Evolutionary conservation across 2,888 invertebrate genomes (phyloP).

Genomic region (Trachelus iudaicus): DNA sequence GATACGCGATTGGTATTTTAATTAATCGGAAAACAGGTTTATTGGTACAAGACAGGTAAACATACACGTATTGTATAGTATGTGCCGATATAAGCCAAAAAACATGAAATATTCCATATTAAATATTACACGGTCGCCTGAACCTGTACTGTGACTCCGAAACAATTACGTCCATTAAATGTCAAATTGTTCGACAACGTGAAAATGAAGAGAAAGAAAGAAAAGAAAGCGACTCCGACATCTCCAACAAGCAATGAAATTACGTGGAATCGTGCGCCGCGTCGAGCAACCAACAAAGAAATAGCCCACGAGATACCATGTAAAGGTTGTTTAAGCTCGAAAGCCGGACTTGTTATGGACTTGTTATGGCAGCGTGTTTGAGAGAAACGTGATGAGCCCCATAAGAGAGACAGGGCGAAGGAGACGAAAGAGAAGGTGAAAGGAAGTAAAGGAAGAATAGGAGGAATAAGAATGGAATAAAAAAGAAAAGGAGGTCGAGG

Average conservation of each 20-base stretch:
- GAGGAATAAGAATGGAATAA: background rate
- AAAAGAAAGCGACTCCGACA: too few relatives aligned
- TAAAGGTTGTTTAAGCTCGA: background rate
- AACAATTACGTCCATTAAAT: too few relatives aligned
- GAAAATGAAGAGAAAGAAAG: too few relatives aligned
- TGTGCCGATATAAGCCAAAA: background rate
- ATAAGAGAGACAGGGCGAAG: background rate
- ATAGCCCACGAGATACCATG: background rate
- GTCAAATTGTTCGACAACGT: too few relatives aligned
- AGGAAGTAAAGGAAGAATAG: background rate
- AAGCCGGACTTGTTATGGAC: background rate
- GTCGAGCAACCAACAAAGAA: background rate
- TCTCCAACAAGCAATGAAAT: background rate
- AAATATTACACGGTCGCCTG: too few relatives aligned
- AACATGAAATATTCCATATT: background rate
- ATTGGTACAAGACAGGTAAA: background rate
- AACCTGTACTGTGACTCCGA: too few relatives aligned
- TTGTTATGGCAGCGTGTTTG: background rate
- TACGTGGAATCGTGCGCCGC: background rate
- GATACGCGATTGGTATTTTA: background rate
- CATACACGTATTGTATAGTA: background rate
- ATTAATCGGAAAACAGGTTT: background rate
- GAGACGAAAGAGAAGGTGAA: background rate
- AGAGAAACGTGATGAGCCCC: constrained; percentile 1
- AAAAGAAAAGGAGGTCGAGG: background rate